A percentile compares a stretch with the other conserved stretches of the same genome.
phyloP scores from a whole-genome alignment of 2,888 invertebrate species.

The Rhogogaster chlorosoma region DNA sequence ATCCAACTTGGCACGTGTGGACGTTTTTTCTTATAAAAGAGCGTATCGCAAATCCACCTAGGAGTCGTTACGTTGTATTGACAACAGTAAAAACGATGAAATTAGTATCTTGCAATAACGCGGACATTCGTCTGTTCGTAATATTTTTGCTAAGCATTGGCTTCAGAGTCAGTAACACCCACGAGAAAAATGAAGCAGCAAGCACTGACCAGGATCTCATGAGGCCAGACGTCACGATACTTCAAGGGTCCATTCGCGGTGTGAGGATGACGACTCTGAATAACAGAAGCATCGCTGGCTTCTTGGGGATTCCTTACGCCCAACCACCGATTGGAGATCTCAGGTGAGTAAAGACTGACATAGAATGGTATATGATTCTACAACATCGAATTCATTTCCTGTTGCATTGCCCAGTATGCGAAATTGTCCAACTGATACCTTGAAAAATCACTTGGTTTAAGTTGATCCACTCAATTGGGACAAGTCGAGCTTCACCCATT shows the following conservation, averaged over 20 bases:
- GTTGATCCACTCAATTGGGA: not conserved
- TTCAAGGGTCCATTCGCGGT: not conserved
- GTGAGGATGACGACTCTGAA: not conserved
- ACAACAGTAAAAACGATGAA: not conserved
- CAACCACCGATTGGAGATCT: conserved; percentile 11
- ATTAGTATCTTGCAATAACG: conserved; percentile 34
- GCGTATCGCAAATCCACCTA: not conserved
- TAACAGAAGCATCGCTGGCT: conserved; percentile 1
- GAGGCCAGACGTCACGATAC: conserved; percentile 1
- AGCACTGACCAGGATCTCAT: not conserved
- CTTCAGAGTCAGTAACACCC: not conserved
- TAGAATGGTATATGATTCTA: not conserved
- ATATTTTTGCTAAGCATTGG: not conserved
- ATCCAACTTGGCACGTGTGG: not conserved
- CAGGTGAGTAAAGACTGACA: not conserved
- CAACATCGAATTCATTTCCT: not conserved
- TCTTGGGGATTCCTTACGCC: not conserved
- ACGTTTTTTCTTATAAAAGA: not conserved
- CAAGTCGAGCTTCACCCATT: not conserved
- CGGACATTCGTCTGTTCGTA: conserved; percentile 50
- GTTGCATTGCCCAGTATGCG: not conserved
- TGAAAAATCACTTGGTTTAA: not conserved
- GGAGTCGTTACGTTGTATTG: not conserved
- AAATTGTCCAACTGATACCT: not conserved
- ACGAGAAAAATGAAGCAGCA: not conserved